These are phyloP conservation scores for Anguilla anguilla DNA, from an alignment of 2,797 vertebrate genomes.

Conservation along the genomic window DNA sequence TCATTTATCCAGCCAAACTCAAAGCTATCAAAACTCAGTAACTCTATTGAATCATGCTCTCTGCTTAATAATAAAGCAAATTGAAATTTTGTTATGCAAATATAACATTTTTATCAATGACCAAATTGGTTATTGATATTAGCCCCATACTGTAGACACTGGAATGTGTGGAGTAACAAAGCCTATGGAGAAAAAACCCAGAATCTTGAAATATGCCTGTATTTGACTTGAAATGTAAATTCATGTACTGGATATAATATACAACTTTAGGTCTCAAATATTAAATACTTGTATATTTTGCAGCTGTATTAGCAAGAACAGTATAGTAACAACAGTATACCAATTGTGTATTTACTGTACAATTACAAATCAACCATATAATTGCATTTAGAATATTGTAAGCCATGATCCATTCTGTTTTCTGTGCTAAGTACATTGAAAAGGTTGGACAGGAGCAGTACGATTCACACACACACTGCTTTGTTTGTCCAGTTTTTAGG, in stretches of 20 bases:
- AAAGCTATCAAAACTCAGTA: too few relatives aligned
- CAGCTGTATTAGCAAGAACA: not conserved
- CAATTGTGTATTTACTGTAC: not conserved
- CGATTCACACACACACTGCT: not conserved
- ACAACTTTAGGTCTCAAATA: not conserved
- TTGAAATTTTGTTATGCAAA: not conserved
- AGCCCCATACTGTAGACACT: not conserved
- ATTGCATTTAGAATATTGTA: not conserved
- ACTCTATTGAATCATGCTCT: too few relatives aligned
- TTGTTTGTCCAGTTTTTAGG: conserved; percentile 71
- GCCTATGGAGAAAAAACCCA: not conserved
- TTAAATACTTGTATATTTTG: not conserved
- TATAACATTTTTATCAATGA: not conserved
- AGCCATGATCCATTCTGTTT: not conserved
- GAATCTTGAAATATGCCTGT: not conserved
- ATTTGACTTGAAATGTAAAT: not conserved
- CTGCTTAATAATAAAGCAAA: too few relatives aligned
- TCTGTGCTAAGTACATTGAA: not conserved
- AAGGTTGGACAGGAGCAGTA: not conserved
- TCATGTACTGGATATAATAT: not conserved
- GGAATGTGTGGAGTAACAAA: not conserved
- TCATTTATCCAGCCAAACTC: too few relatives aligned
- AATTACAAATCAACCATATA: not conserved
- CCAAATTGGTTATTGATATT: too few relatives aligned
- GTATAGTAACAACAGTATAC: not conserved